Evolutionary conservation across 2,888 invertebrate genomes (phyloP).

Genomic region (Laspeyria flexula): DNA sequence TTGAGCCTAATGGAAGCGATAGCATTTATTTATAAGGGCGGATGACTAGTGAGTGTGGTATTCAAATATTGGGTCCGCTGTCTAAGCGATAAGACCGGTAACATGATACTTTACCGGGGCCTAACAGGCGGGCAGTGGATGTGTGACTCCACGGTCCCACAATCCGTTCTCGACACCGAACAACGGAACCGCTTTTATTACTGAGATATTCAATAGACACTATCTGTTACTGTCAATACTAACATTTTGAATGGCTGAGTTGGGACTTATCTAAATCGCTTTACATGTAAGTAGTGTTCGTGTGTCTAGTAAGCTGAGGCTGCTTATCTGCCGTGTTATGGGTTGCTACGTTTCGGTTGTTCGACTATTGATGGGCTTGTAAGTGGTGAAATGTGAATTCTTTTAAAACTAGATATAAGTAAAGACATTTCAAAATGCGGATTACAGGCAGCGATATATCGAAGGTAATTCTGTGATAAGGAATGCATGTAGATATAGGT

Average conservation of each 20-base stretch:
- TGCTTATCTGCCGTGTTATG: conserved; percentile 34
- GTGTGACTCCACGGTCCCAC: conserved; percentile 22
- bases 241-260: conserved; percentile 51
- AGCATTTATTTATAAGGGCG: conserved; percentile 48
- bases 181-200: conserved; percentile 53
- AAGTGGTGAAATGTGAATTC: conserved; percentile 10
- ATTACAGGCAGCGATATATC: too few species aligned
- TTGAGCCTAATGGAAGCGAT: conserved; percentile 53
- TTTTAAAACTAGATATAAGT: not conserved
- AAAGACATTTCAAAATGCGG: too few species aligned
- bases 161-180: conserved; percentile 34
- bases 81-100: conserved; percentile 65
- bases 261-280: conserved; percentile 54
- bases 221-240: conserved; percentile 54
- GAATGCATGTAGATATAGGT: too few species aligned
- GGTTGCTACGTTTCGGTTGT: conserved; percentile 29
- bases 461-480: too few species aligned
- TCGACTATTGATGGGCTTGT: conserved; percentile 19
- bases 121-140: conserved; percentile 12
- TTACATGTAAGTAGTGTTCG: conserved; percentile 44
- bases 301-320: conserved; percentile 29
- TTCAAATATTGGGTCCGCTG: conserved; percentile 67
- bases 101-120: conserved; percentile 60
- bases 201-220: conserved; percentile 53
- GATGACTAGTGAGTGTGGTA: conserved; percentile 61